These are phyloP conservation scores for Ganaspis brasiliensis DNA, from an alignment of 2,888 invertebrate species.

Conservation along the genomic window DNA sequence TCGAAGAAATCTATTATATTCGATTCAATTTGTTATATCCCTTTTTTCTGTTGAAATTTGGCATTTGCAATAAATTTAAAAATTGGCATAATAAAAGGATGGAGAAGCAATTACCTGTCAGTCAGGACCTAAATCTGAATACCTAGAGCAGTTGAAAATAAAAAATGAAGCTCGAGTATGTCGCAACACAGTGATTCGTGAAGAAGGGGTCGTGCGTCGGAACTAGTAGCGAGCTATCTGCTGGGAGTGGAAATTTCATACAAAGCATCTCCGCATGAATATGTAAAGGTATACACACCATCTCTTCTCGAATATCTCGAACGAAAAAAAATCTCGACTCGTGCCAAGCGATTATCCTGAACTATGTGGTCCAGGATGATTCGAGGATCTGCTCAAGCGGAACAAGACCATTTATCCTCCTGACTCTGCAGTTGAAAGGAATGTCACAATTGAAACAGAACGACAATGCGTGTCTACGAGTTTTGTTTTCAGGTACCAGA, in stretches of 20 bases:
- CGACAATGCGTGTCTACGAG: slow-evolving; percentile 5
- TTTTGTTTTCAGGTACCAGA: not conserved
- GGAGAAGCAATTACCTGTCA: not conserved
- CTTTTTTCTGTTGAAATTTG: no score
- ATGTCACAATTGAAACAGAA: slow-evolving; percentile 23
- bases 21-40: no score
- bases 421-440: slow-evolving; percentile 29
- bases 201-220: not conserved
- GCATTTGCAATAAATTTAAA: no score
- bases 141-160: slow-evolving; percentile 11
- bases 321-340: slow-evolving; percentile 5
- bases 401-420: slow-evolving; percentile 23
- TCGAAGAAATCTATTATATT: no score
- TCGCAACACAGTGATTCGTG: not conserved
- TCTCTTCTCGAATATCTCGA: not conserved
- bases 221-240: not conserved
- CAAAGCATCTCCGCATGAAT: slow-evolving; percentile 2
- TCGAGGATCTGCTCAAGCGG: slow-evolving; percentile 7
- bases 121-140: not conserved
- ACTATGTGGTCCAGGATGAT: slow-evolving; percentile 6
- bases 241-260: slow-evolving; percentile 5
- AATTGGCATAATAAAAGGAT: not conserved
- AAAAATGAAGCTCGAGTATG: not conserved
- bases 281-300: not conserved
- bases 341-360: slow-evolving; percentile 5